These are phyloP conservation scores for Ctenopoma multispine DNA, from an alignment of 2,797 vertebrate genomes.

Conservation along the genomic window DNA sequence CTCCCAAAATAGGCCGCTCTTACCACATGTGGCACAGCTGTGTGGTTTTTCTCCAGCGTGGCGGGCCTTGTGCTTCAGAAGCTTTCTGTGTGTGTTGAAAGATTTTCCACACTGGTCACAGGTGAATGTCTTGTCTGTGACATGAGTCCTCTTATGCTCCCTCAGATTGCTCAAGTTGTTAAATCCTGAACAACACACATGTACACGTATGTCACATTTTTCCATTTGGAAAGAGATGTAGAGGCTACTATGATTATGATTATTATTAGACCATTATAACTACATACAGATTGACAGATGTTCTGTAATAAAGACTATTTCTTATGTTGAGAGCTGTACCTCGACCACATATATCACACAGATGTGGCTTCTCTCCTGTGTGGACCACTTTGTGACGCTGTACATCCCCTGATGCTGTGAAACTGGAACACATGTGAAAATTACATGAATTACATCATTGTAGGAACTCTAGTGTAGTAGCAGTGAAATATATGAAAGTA, in stretches of 20 bases:
- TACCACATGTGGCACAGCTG: slow-evolving; percentile 94
- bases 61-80: slow-evolving; percentile 92
- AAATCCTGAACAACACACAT: slow-evolving; percentile 85
- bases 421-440: slow-evolving; percentile 79
- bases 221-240: not conserved
- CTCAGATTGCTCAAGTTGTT: slow-evolving; percentile 98
- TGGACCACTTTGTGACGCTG: slow-evolving; percentile 97
- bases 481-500: too few species aligned
- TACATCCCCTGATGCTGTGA: slow-evolving; percentile 96
- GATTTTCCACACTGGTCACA: slow-evolving; percentile 98
- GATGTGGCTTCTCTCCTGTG: slow-evolving; percentile 95
- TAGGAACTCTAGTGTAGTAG: too few species aligned
- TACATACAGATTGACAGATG: not conserved
- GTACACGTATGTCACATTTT: not conserved
- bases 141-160: slow-evolving; percentile 96
- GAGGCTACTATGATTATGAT: not conserved
- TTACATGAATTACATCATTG: not conserved
- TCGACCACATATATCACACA: slow-evolving; percentile 97
- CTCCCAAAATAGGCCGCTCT: slow-evolving; percentile 23
- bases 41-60: slow-evolving; percentile 94
- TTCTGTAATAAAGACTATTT: not conserved
- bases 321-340: slow-evolving; percentile 75
- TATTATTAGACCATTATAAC: not conserved
- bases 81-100: slow-evolving; percentile 95
- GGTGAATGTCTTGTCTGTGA: slow-evolving; percentile 92